Percentiles rank a stretch among this genome's conserved stretches.
phyloP scores from a whole-genome alignment of 1,140 invertebrate species.

The fruit fly (Drosophila melanogaster) region Release_6_plus_ISO1_MT NT_033779.5:4316501-4317000 shows the following conservation, averaged over 20 bases:
- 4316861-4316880: conserved; percentile 16
- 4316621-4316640: not conserved
- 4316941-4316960: conserved; percentile 44
- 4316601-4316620: conserved; percentile 42
- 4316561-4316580: conserved; percentile 45
- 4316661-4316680: conserved; percentile 16
- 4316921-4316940: conserved; percentile 43
- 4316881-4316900: conserved; percentile 22
- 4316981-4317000: conserved; percentile 43
- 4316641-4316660: no score
- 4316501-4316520: conserved; percentile 63
- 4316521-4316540: conserved; percentile 18
- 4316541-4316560: conserved; percentile 66
- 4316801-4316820: conserved; percentile 53
- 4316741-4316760: conserved; percentile 36
- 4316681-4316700: conserved; percentile 11
- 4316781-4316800: conserved; percentile 52
- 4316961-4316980: conserved; percentile 43
- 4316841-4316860: conserved; percentile 57
- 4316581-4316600: conserved; percentile 28
- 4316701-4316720: conserved; percentile 14
- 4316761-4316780: conserved; percentile 53
- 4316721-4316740: conserved; percentile 33
- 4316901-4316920: conserved; percentile 20
- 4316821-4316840: conserved; percentile 68